These are phyloP conservation scores for Physeter macrocephalus DNA, from an alignment of 2,113 vertebrate genomes.

Conservation along the genomic window DNA sequence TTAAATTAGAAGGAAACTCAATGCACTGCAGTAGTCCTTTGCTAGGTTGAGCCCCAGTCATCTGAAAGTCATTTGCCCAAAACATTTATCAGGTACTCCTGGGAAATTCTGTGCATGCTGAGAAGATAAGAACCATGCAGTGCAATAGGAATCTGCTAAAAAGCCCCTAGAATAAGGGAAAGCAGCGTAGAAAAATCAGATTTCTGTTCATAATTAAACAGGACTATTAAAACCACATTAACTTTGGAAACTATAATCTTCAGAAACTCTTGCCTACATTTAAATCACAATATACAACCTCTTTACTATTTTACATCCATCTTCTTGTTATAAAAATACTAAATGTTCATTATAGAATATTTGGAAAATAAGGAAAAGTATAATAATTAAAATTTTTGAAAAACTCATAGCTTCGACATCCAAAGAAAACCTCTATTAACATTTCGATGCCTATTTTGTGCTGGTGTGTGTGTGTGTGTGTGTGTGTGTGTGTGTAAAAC, in stretches of 20 bases:
- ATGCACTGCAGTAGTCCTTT: background rate
- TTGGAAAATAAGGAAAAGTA: background rate
- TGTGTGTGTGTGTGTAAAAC: background rate
- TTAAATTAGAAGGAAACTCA: constrained; percentile 7
- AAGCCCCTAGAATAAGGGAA: background rate
- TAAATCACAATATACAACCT: background rate
- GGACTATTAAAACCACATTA: background rate
- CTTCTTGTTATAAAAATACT: background rate
- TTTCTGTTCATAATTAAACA: background rate
- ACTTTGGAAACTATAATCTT: constrained; percentile 5
- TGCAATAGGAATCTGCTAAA: background rate
- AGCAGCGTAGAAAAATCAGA: background rate
- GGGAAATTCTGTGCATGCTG: background rate
- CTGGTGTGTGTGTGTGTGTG: background rate
- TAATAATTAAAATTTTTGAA: background rate
- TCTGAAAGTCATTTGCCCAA: background rate
- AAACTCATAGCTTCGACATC: background rate
- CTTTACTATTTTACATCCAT: background rate
- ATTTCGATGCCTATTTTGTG: background rate
- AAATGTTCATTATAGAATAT: background rate
- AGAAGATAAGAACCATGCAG: background rate
- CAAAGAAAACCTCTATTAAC: background rate
- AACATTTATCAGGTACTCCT: background rate
- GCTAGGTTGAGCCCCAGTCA: background rate
- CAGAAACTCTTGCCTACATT: background rate